These are phyloP conservation scores for Leptoclinus maculatus DNA, from an alignment of 2,797 vertebrate species.

Conservation along the genomic window DNA sequence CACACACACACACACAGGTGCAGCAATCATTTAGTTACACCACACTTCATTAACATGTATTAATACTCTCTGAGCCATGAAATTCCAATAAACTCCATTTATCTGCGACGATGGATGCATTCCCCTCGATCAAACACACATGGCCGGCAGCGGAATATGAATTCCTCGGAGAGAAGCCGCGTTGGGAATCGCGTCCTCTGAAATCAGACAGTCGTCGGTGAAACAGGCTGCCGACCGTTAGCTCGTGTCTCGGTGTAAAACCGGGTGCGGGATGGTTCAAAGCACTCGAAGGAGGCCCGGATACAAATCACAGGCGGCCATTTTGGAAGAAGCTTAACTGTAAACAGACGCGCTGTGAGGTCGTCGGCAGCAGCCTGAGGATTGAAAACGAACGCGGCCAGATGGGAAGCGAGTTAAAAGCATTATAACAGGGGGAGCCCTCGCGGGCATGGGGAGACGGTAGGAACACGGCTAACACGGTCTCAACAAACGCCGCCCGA, in stretches of 20 bases:
- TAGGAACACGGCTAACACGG: slow-evolving; percentile 34
- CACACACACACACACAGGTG: slow-evolving; percentile 1
- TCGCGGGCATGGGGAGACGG: not conserved
- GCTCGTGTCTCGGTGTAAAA: not conserved
- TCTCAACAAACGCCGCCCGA: slow-evolving; percentile 32
- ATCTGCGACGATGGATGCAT: slow-evolving; percentile 52
- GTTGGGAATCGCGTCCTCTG: not conserved
- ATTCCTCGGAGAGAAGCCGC: not conserved
- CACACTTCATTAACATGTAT: slow-evolving; percentile 73
- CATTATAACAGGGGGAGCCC: slow-evolving; percentile 17
- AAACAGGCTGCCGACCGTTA: slow-evolving; percentile 22
- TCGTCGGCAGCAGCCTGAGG: slow-evolving; percentile 4
- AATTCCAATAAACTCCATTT: slow-evolving; percentile 70
- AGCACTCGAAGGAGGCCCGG: slow-evolving; percentile 13
- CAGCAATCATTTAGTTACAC: slow-evolving; percentile 51
- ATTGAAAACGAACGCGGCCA: not conserved
- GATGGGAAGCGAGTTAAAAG: slow-evolving; percentile 48
- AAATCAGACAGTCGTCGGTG: not conserved
- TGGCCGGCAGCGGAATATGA: slow-evolving; percentile 14
- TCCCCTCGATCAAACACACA: slow-evolving; percentile 28
- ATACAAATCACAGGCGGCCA: slow-evolving; percentile 27
- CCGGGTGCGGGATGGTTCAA: not conserved
- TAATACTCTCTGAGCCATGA: slow-evolving; percentile 68
- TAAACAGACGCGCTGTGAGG: slow-evolving; percentile 40
- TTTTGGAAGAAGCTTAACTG: slow-evolving; percentile 25